These are phyloP conservation scores for Chiloscyllium plagiosum DNA, from an alignment of 2,113 vertebrate genomes.

Conservation along the genomic window DNA sequence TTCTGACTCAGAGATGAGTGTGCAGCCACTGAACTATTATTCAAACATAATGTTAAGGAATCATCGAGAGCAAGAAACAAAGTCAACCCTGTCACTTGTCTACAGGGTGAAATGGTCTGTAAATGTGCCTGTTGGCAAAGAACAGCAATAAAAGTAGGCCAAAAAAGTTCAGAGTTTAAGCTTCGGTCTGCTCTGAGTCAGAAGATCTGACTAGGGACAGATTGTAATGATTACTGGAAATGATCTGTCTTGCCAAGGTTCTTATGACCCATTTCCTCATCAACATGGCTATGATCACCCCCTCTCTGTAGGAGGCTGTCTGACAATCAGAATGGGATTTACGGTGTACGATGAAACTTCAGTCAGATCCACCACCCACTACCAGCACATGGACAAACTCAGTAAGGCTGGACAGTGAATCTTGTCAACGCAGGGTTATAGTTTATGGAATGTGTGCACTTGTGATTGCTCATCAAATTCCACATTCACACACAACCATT, in stretches of 20 bases:
- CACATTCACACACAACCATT: constrained; percentile 22
- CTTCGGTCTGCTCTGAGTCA: background rate
- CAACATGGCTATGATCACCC: background rate
- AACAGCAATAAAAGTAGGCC: background rate
- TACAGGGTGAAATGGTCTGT: too few relatives aligned
- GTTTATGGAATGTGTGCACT: background rate
- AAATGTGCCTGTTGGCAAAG: background rate
- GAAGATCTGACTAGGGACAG: background rate
- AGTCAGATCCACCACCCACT: background rate
- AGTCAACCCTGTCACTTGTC: background rate
- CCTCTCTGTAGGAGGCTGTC: background rate
- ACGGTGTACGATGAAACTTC: background rate
- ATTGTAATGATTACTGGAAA: background rate
- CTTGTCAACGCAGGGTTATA: background rate
- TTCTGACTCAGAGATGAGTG: background rate
- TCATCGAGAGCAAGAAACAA: background rate
- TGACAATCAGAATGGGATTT: background rate
- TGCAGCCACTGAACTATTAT: background rate
- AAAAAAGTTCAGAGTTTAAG: background rate
- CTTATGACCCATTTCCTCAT: background rate
- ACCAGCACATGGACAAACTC: too few relatives aligned
- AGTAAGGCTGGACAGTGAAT: background rate
- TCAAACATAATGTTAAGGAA: background rate
- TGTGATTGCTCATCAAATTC: constrained; percentile 20
- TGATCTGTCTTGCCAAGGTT: background rate